Evolutionary conservation across 2,888 invertebrate species (phyloP), one percentile per base, ranked within the genome.

Genomic region (Pharmacophagus antenor): DNA sequence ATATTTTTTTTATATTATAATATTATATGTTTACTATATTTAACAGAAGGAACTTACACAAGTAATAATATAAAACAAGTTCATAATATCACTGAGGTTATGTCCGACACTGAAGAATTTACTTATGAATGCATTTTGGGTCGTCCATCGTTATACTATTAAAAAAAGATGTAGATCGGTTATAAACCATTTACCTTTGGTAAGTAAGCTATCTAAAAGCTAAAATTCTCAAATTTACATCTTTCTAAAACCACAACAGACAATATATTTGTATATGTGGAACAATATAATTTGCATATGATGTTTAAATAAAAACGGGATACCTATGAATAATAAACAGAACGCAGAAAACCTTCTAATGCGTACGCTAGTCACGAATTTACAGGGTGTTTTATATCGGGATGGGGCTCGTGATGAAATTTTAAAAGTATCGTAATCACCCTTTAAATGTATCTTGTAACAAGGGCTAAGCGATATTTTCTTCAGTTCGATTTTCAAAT

Each of bases 321-420:
- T 18, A 44, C 49, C 56, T 50, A 57, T 57, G 56, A 57, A 57
- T 57, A 57, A 49, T 57, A 57, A 57, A 12, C 44, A 44, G 56
- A 57, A 50, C 50, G 50, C n/a, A 27, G 31, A n/a, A 25, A n/a
- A 27, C 41, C 49, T 17, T 46, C 42, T 49, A 57, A 44, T 50
- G 50, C 21, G 56, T 57, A 57, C 15, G 50, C 56, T 44, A 57
- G 56, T 57, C 56, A 57, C 56, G 56, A 21, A n/a, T 44, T 50
- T 56, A 49, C 27, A 27, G 42, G 44, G 27, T 50, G 44, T 57
- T 57, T 57, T 50, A 57, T 50, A 44, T 42, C 56, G 50, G 27
- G 44, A 57, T 57, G 25, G 42, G 50, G 49, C 21, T 49, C 56
- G 56, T 57, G 56, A 57, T 50, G 42, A 42, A 57, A 57, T 50